Percentiles rank a stretch among this genome's conserved stretches.
Evolutionary conservation across 1,140 invertebrate genomes (phyloP).

Genomic region (Drosophila bocqueti): DNA sequence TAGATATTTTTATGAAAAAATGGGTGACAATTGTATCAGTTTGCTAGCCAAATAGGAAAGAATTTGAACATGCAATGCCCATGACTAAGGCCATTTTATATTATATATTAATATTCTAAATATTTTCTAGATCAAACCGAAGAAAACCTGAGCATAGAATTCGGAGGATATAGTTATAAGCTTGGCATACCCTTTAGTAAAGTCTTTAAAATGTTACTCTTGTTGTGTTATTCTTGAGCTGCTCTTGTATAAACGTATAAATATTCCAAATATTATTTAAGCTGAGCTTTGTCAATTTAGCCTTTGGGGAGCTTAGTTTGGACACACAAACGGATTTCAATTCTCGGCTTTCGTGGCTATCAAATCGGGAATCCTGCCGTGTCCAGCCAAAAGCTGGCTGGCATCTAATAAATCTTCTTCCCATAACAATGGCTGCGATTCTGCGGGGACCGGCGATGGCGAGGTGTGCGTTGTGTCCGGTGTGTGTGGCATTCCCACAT

Average conservation of each 20-base stretch:
- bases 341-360: constrained; percentile 3
- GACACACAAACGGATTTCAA: constrained; percentile 2
- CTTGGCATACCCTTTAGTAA: background rate
- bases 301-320: constrained; percentile 11
- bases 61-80: background rate
- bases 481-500: constrained; percentile 15
- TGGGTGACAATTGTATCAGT: constrained; percentile 6
- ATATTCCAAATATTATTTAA: constrained; percentile 9
- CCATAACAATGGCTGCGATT: constrained; percentile 37
- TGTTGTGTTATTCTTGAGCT: background rate
- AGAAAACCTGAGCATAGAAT: background rate
- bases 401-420: constrained; percentile 40
- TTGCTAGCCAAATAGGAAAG: background rate
- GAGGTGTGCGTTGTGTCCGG: background rate
- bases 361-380: constrained; percentile 3
- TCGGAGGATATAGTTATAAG: no score
- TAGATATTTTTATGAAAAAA: background rate
- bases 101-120: background rate
- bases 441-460: background rate
- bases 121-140: background rate
- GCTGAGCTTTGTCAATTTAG: constrained; percentile 8
- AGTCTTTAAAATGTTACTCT: background rate
- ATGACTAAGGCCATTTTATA: no score
- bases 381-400: constrained; percentile 21
- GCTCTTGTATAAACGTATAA: background rate